A percentile compares a stretch with the other conserved stretches of the same genome.
Conservation (phyloP, 2,888 invertebrate genomes). For the Andrena chrysosceles region DNA sequence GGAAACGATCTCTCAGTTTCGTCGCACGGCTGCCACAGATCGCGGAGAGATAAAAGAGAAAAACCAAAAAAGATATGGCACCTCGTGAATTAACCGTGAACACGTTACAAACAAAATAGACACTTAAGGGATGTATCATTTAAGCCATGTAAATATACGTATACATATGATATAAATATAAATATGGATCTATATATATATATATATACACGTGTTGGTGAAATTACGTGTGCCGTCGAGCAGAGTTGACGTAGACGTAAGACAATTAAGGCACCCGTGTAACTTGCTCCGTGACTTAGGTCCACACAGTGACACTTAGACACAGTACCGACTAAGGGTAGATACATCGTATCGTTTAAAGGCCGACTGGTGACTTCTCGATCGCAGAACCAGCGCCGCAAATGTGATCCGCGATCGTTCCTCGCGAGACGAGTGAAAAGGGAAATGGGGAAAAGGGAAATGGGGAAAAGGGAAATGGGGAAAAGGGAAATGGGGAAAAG, state of each 20-base stretch:
- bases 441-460: too few relatives aligned
- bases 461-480: too few relatives aligned
- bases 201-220: slow-evolving; percentile 31
- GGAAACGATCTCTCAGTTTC: slow-evolving; percentile 22
- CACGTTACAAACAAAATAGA: slow-evolving; percentile 41
- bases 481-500: too few relatives aligned
- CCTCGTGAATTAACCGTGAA: slow-evolving; percentile 53
- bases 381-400: slow-evolving; percentile 21
- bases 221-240: slow-evolving; percentile 63
- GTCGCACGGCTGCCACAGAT: slow-evolving; percentile 43
- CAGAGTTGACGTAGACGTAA: slow-evolving; percentile 57
- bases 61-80: slow-evolving; percentile 25
- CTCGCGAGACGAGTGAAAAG: slow-evolving; percentile 4
- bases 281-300: slow-evolving; percentile 53
- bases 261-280: slow-evolving; percentile 52
- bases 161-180: slow-evolving; percentile 43
- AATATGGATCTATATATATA: slow-evolving; percentile 27
- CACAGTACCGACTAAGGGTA: slow-evolving; percentile 48
- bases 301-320: slow-evolving; percentile 52
- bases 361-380: slow-evolving; percentile 23
- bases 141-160: slow-evolving; percentile 61
- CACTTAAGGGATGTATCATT: slow-evolving; percentile 55
- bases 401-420: slow-evolving; percentile 33
- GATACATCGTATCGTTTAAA: slow-evolving; percentile 36
- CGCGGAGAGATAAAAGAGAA: background rate